Evolutionary conservation across 1,140 invertebrate genomes (phyloP), one percentile per base, ranked within the genome.

Genomic region (Bombus pyrosoma): DNA sequence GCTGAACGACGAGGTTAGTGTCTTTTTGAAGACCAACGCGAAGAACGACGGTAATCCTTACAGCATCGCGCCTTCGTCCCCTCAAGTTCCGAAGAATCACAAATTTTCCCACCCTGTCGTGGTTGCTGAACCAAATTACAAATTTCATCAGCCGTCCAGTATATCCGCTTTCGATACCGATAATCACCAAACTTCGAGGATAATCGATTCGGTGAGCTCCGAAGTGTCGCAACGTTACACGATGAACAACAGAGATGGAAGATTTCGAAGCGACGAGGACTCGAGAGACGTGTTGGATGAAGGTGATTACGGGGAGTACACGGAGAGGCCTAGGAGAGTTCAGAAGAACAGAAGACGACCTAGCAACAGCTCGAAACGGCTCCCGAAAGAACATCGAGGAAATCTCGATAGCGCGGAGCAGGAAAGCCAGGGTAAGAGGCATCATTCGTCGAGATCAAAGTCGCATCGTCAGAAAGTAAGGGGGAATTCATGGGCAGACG

Each of bases 361-460:
- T 0, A 87, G 88, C 28, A 92, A 92, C 39, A 74, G 57, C 1
- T 89, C 92, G 0, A 93, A 91, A 72, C 92, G 91, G 47, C 74
- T 93, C 0, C 92, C 91, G 0, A 95, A 95, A 68, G 94, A 95
- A 73, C 94, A 95, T 84, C 85, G 93, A 10, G 69, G 57, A 6
- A 32, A 32, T 12, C 0, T 62, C 3, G 86, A 92, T 4, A 80
- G 79, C 22, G 68, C 68, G 32, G 91, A 95, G 22, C 68, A 81
- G 6, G 79, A 83, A 13, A 91, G 91, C 1, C 59, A 88, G 2
- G 90, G 88, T 22, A 94, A 92, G 72, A 77, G 86, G 1, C 85
- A 90, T 1, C 92, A 72, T 71, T 72, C 89, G 12, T 66, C 83
- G 2, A 92, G 87, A 53, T 0, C 89, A 1, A 95, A 94, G 71